A percentile compares a stretch with the other conserved stretches of the same genome.
phyloP scores from a whole-genome alignment of 2,113 vertebrate genomes.

The Pedetes capensis region DNA sequence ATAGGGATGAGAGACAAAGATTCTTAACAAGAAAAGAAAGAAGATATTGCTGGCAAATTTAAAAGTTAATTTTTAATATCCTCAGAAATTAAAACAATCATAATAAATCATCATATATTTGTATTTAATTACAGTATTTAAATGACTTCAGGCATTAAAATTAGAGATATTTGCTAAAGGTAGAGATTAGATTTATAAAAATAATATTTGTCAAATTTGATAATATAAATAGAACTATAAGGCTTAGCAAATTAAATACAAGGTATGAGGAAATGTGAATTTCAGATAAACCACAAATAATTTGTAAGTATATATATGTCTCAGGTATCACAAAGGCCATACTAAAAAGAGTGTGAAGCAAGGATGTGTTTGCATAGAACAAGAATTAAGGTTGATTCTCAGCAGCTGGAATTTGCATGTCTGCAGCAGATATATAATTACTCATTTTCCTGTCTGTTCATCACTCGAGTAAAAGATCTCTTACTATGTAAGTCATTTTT shows the following conservation, averaged over 20 bases:
- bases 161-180: constrained; percentile 62
- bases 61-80: neutral
- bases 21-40: neutral
- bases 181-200: neutral
- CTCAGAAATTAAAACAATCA: neutral
- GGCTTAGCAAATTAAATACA: constrained; percentile 18
- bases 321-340: neutral
- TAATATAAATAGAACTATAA: neutral
- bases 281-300: neutral
- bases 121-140: constrained; percentile 42
- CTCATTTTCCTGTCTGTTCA: constrained; percentile 69
- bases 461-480: constrained; percentile 62
- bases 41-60: neutral
- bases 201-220: neutral
- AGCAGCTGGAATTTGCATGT: constrained; percentile 38
- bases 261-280: neutral
- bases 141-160: constrained; percentile 31
- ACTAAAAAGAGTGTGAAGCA: neutral
- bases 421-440: constrained; percentile 51
- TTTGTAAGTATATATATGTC: neutral
- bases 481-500: neutral
- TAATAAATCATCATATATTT: neutral
- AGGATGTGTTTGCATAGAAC: neutral
- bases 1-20: neutral
- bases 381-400: constrained; percentile 52